Conservation (phyloP, 2,797 vertebrate species). For the Distichodus sexfasciatus region DNA sequence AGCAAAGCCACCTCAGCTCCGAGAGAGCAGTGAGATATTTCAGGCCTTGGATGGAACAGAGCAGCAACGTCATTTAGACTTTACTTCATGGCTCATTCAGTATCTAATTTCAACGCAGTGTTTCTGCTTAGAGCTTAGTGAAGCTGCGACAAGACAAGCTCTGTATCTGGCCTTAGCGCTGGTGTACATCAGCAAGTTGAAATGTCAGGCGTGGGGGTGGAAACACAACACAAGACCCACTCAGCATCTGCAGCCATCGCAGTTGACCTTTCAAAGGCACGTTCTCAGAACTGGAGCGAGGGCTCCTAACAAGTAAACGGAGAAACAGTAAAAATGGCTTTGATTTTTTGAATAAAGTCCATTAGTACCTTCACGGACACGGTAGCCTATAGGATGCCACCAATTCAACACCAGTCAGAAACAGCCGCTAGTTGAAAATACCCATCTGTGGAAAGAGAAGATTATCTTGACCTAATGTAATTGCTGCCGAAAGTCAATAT, state of each 20-base stretch:
- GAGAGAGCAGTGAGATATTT: background rate
- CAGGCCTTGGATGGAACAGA: background rate
- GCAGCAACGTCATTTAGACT: background rate
- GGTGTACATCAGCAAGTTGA: background rate
- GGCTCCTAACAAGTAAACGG: background rate
- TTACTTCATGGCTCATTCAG: background rate
- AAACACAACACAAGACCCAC: background rate
- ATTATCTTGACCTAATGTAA: no score
- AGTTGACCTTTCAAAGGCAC: background rate
- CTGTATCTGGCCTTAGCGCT: background rate
- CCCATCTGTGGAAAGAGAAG: no score
- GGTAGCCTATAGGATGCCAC: no score
- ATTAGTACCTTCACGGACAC: no score
- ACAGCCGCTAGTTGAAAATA: no score
- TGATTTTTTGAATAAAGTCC: no score
- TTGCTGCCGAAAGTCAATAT: no score
- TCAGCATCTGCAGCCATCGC: background rate
- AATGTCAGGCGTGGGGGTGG: conserved; percentile 9
- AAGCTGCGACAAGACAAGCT: background rate
- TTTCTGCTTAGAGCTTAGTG: background rate
- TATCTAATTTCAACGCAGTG: no score
- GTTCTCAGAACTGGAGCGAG: conserved; percentile 11
- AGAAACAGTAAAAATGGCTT: background rate
- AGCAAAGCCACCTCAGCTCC: background rate
- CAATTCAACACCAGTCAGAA: no score